Evolutionary conservation across 2,797 vertebrate species (phyloP).

Genomic region (Pogonophryne albipinna): DNA sequence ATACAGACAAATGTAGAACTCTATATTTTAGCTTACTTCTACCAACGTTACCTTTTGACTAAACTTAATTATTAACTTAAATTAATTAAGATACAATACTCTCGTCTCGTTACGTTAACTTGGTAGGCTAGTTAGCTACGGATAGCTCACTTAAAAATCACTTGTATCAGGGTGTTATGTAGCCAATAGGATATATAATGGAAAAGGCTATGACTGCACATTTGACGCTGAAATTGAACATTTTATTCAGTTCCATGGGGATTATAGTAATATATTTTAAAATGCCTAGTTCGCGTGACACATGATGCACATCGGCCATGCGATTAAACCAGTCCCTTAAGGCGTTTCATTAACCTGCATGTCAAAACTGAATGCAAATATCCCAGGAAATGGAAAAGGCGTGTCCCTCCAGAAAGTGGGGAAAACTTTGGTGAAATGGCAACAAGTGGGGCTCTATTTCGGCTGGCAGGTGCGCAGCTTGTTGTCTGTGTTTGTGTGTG

Average conservation of each 20-base stretch:
- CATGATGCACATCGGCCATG: not conserved
- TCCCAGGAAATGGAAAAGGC: not conserved
- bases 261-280: not conserved
- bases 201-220: not conserved
- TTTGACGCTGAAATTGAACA: not conserved
- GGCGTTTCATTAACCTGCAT: slow-evolving; percentile 1
- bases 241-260: not conserved
- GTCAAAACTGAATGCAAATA: not conserved
- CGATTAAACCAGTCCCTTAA: not conserved
- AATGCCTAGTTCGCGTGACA: not conserved
- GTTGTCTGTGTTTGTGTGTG: slow-evolving; percentile 27
- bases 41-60: not conserved
- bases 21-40: not conserved
- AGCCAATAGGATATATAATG: not conserved
- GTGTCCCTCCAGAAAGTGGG: not conserved
- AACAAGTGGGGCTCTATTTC: slow-evolving; percentile 51
- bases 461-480: slow-evolving; percentile 34
- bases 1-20: too few relatives aligned
- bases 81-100: too few relatives aligned
- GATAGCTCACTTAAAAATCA: too few relatives aligned
- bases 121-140: not conserved
- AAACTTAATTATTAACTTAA: too few relatives aligned
- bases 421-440: slow-evolving; percentile 24
- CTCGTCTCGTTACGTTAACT: not conserved
- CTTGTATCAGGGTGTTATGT: not conserved